These are phyloP conservation scores for Phataginus tetradactyla DNA, from an alignment of 2,797 vertebrate genomes.

Conservation along the genomic window DNA sequence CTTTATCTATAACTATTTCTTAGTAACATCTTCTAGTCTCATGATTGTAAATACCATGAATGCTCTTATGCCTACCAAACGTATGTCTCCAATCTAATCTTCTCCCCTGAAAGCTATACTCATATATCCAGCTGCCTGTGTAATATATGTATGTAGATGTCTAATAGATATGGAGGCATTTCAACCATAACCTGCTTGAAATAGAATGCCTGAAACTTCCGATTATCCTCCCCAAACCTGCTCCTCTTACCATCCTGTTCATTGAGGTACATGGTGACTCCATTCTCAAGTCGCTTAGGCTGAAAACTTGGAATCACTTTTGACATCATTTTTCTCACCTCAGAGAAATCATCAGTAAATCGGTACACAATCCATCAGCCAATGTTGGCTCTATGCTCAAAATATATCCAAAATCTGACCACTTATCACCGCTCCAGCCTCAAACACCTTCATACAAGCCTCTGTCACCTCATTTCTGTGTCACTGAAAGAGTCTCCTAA, in stretches of 20 bases:
- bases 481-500: not conserved
- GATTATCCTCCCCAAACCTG: not conserved
- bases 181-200: not conserved
- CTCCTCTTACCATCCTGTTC: not conserved
- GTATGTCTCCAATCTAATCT: not conserved
- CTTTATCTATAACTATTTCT: not conserved
- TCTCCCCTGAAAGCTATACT: not conserved
- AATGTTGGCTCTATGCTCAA: not conserved
- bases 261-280: not conserved
- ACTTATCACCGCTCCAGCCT: not conserved
- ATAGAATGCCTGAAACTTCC: not conserved
- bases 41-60: not conserved
- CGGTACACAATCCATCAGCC: not conserved
- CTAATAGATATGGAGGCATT: not conserved
- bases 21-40: not conserved
- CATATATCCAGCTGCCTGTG: not conserved
- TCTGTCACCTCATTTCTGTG: not conserved
- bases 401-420: not conserved
- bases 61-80: not conserved
- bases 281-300: not conserved
- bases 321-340: not conserved
- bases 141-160: no score
- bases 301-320: not conserved
- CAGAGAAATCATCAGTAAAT: no score
- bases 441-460: not conserved